Evolutionary conservation across 2,797 vertebrate genomes (phyloP), one percentile per base, ranked within the genome.

Genomic region (Dicrostonyx torquatus): DNA sequence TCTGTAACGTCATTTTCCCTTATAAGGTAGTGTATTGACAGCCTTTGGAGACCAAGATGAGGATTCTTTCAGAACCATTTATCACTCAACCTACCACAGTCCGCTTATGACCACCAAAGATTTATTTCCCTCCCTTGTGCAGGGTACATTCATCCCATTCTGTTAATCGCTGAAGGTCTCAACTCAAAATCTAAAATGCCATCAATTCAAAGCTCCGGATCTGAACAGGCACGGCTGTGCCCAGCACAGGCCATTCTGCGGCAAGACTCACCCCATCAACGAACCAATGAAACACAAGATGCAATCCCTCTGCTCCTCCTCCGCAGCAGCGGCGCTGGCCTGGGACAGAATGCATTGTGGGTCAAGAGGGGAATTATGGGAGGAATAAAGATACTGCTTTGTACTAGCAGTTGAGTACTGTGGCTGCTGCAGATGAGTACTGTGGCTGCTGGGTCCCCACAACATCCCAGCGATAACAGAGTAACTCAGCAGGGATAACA

Each of bases 21-120:
- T 50, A 17, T 72, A 55, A 92, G 24, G 40, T 70, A 95, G 79
- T 64, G 73, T 86, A 73, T 43, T 94, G 37, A 62, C 9, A 91
- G 58, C 9, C 84, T 93, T 91, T 20, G 14, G 17, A 34, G 62
- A 43, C 70, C 45, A 58, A 31, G 22, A 43, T 60, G 17, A 83
- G 40, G 68, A 58, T 10, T 55, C 86, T 92, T 86, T 86, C 34
- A 37, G 37, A 26, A 14, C 40, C 24, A 4, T 66, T 66, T 34
- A 34, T 92, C 80, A 50, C 79, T 96, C 48, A 85, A 43, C 26
- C 37, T 64, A 83, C 37, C 37, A 17, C 12, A 62, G 55, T 84
- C 31, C 9, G 37, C 11, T 4, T 90, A 18, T 90, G 22, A 40
- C 29, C 62, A 68, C 48, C 22, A 84, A 82, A 92, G 37, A 92